These are phyloP conservation scores for Chelonia mydas DNA, from an alignment of 2,797 vertebrate genomes.

Conservation along the genomic window DNA sequence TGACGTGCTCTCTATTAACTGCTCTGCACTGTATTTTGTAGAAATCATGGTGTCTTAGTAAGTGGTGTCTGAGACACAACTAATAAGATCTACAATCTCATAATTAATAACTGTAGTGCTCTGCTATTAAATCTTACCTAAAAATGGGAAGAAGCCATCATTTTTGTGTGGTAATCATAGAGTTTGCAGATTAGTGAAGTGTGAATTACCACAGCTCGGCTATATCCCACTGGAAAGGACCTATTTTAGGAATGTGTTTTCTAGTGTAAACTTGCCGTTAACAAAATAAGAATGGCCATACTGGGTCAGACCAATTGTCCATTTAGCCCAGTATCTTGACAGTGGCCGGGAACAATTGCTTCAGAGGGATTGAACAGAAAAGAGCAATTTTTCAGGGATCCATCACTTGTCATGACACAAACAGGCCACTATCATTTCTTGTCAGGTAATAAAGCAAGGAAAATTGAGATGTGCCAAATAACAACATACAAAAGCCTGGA, in stretches of 20 bases:
- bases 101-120: background rate
- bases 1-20: background rate
- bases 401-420: background rate
- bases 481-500: background rate
- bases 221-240: slow-evolving; percentile 24
- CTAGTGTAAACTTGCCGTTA: background rate
- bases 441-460: slow-evolving; percentile 8
- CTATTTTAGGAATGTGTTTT: background rate
- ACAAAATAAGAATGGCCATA: background rate
- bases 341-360: background rate
- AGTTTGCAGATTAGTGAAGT: background rate
- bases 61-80: background rate
- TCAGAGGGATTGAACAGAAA: background rate
- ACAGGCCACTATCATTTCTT: slow-evolving; percentile 1
- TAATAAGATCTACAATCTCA: background rate
- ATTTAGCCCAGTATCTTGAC: background rate
- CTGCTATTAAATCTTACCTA: background rate
- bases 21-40: background rate
- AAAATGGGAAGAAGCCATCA: background rate
- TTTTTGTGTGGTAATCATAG: background rate
- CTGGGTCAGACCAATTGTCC: background rate
- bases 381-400: background rate
- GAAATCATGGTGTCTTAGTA: background rate
- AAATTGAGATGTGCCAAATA: background rate
- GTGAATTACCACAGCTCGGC: background rate